Evolutionary conservation across 2,888 invertebrate species (phyloP).

Genomic region (Coelopa pilipes): DNA sequence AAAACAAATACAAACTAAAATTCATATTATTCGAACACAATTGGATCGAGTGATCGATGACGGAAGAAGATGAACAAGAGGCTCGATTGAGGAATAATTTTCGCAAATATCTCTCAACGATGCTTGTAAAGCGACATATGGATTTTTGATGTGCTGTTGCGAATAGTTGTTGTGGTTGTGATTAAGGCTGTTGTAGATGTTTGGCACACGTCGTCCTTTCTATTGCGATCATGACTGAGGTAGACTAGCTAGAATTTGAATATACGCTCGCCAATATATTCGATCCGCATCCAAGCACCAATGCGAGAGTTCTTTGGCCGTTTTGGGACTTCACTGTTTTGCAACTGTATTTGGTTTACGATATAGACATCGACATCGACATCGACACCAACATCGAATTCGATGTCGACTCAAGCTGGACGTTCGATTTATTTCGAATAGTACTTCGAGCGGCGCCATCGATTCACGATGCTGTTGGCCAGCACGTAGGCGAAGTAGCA

Average conservation of each 20-base stretch:
- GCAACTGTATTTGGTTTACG: constrained; percentile 3
- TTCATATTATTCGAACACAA: no score
- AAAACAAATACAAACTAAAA: no score
- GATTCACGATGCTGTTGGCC: constrained; percentile 60
- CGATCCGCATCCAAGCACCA: background rate
- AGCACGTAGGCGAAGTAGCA: constrained; percentile 57
- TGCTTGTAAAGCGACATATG: background rate
- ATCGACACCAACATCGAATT: no score
- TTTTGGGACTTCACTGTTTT: no score
- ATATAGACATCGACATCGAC: no score
- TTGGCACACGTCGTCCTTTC: constrained; percentile 13
- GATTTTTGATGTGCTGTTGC: background rate
- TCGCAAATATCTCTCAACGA: background rate
- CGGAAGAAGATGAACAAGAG: no score
- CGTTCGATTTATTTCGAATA: constrained; percentile 55
- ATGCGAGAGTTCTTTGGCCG: constrained; percentile 40
- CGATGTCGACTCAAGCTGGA: no score
- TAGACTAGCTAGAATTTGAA: constrained; percentile 26
- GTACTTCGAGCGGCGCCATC: constrained; percentile 63
- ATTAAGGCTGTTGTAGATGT: background rate
- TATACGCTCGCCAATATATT: background rate
- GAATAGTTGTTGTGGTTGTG: background rate
- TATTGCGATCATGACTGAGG: constrained; percentile 22
- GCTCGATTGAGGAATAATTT: background rate
- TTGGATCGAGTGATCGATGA: no score